Evolutionary conservation across 2,888 invertebrate species (phyloP), one percentile per base, ranked within the genome.

Genomic region (Sinodicranocentrus sp.): DNA sequence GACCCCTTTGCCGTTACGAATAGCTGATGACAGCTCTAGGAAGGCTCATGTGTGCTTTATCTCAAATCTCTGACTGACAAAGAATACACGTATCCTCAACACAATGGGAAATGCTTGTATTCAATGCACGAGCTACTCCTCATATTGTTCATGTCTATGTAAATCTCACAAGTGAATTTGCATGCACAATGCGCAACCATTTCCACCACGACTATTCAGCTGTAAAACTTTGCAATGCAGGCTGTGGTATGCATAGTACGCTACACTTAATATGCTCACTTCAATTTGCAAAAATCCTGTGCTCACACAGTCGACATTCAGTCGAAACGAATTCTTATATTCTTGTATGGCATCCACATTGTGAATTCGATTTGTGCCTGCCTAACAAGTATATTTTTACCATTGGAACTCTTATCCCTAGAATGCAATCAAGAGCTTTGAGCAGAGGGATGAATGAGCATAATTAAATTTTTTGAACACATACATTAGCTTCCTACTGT

Each of bases 1-100:
- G 59, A 21, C 77, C 59, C 59, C 59, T 59, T 28, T 17, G 57
- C 67, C 57, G 26, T 77, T 43, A 19, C 10, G 67, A 28, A 65
- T 75, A 21, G 57, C 17, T 59, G 68, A 77, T 68, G 68, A 77
- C 77, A 77, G 59, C 77, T 68, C 68, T 43, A 68, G 39, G 43
- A 28, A 43, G 54, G 39, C 23, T 67, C 23, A 33, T 43, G 48
- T 43, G 39, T 67, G 26, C 17, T 26, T 21, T 67, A 65, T 76
- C 67, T 67, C 19, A 48, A 67, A 73, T 76, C 76, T 67, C 52
- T 63, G 48, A 39, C 48, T 63, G 21, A 48, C 48, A 48, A 15
- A 15, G n/a, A n/a, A n/a, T n/a, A n/a, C n/a, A n/a, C n/a, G n/a
- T n/a, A n/a, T n/a, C n/a, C n/a, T n/a, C n/a, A n/a, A n/a, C n/a